Evolutionary conservation across 2,888 invertebrate species (phyloP).

Genomic region (Podabrus alpinus): DNA sequence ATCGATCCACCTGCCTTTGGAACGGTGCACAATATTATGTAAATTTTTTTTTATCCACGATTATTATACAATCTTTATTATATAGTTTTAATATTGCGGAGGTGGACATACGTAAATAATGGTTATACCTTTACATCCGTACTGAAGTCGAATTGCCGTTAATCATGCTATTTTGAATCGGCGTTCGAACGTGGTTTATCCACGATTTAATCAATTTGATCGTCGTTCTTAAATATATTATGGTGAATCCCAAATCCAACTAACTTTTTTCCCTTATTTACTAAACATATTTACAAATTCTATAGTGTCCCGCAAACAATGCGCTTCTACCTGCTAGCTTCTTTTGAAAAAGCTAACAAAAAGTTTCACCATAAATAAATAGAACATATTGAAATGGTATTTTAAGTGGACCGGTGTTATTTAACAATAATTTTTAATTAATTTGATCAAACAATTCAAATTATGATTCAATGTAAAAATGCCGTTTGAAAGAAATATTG

Average conservation of each 20-base stretch:
- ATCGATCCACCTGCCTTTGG: conserved; percentile 20
- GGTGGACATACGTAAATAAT: conserved; percentile 29
- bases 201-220: not conserved
- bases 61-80: conserved; percentile 33
- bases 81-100: conserved; percentile 30
- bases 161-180: conserved; percentile 15
- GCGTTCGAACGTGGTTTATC: not conserved
- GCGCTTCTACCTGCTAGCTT: conserved; percentile 33
- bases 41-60: conserved; percentile 18
- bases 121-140: conserved; percentile 25
- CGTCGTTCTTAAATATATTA: not conserved
- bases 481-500: not conserved
- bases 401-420: not conserved
- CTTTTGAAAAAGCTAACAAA: conserved; percentile 12
- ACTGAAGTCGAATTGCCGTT: conserved; percentile 20
- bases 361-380: not conserved
- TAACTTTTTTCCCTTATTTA: conserved; percentile 32
- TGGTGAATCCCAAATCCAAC: conserved; percentile 29
- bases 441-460: not conserved
- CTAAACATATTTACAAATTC: conserved; percentile 36
- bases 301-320: conserved; percentile 33
- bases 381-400: not conserved
- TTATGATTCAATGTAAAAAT: not conserved
- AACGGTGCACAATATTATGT: conserved; percentile 23
- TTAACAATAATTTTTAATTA: not conserved